Percentiles rank a stretch among this genome's conserved stretches.
Conservation (phyloP, 1,140 invertebrate genomes). For the Ceratina japonica region DNA sequence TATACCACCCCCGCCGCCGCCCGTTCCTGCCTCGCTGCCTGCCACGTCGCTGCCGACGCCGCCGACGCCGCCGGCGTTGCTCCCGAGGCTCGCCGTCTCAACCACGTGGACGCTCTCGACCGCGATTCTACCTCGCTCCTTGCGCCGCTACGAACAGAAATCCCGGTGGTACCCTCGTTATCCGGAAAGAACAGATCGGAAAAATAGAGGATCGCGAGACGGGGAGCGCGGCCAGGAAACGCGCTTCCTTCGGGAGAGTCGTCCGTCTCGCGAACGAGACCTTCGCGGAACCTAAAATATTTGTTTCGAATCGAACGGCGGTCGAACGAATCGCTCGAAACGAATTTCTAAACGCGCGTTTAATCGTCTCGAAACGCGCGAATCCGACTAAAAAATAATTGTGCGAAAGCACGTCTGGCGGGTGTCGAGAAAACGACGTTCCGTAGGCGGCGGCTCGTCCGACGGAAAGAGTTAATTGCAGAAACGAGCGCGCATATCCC, state of each 20-base stretch:
- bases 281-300: too few relatives aligned
- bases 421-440: too few relatives aligned
- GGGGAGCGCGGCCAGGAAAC: conserved; percentile 7
- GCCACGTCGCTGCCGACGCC: conserved; percentile 63
- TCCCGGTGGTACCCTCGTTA: conserved; percentile 16
- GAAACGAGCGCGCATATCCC: too few relatives aligned
- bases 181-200: background rate
- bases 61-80: conserved; percentile 67
- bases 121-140: conserved; percentile 89
- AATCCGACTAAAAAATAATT: too few relatives aligned
- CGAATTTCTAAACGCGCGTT: too few relatives aligned
- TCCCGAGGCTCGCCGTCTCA: conserved; percentile 85
- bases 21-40: conserved; percentile 68
- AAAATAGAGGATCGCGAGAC: background rate
- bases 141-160: conserved; percentile 82
- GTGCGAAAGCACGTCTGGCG: too few relatives aligned
- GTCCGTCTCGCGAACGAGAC: background rate
- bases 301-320: background rate
- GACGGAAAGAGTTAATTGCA: too few relatives aligned
- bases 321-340: too few relatives aligned
- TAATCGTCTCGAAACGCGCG: too few relatives aligned
- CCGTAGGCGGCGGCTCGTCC: too few relatives aligned
- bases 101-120: conserved; percentile 87
- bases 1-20: conserved; percentile 67
- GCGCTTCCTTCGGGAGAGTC: background rate